Base-by-base conservation (phyloP, 2,113 vertebrate genomes). In the Caracal caracal region DNA sequence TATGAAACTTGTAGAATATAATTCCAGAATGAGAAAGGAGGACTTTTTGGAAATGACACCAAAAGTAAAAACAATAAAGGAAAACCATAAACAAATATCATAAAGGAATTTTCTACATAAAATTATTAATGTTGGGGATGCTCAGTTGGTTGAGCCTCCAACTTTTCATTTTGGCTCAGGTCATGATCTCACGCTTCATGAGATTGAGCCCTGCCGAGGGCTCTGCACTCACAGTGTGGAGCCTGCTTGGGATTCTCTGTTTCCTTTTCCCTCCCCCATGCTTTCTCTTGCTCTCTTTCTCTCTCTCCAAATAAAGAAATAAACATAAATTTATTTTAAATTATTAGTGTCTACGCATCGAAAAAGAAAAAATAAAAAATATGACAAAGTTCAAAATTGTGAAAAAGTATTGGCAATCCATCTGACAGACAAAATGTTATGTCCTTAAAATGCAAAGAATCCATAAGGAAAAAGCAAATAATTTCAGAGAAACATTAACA, bases 391-490 rank as follows among this genome's bases (percentile, higher is more conserved):
- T 47, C 28, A 85, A 91, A 88, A 87, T 20, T 88, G 35, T 70
- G n/a, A 30, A 35, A 70, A 95, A 81, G 43, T 81, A 81, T 75
- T 84, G 65, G 3, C 26, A 88, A 59, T 59, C 37, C 68, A 7
- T 47, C 37, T 80, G 33, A 94, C 35, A 56, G 20, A 86, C 59
- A 83, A 93, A 86, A 79, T 78, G 19, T 10, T 26, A 96, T 59
- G 13, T 76, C 35, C 43, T 94, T 94, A 88, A 87, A 96, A 76
- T 88, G 43, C 11, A 66, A 95, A 85, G 59, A 88, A 75, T 49
- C 10, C 37, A 71, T 75, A 71, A 66, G 2, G 13, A 47, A 90
- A 93, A 88, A n/a, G 65, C 12, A 93, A 95, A 92, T 9, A 70
- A 56, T 12, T 83, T 90, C 89, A 94, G 65, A 90, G 56, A 90